Evolutionary conservation across 2,113 vertebrate genomes (phyloP).

Genomic region (Narcine bancroftii): DNA sequence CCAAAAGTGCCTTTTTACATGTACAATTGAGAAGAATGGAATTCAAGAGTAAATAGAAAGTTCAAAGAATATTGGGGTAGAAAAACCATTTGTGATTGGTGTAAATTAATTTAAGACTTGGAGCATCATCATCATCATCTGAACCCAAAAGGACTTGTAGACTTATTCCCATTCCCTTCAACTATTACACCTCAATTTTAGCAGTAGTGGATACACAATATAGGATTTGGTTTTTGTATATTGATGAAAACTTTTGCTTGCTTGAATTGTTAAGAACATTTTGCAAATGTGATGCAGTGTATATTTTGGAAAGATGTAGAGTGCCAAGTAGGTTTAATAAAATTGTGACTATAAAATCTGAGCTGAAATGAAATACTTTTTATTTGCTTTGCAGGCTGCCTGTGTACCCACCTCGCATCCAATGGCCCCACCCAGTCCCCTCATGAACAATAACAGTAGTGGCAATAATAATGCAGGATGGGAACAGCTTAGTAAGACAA

Average conservation of each 20-base stretch:
- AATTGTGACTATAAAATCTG: not conserved
- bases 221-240: not conserved
- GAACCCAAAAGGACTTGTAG: not conserved
- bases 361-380: not conserved
- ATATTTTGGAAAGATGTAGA: not conserved
- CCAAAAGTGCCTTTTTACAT: too few relatives aligned
- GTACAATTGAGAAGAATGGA: not conserved
- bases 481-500: constrained; percentile 98
- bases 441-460: constrained; percentile 88
- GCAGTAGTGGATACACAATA: not conserved
- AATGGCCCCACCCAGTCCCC: constrained; percentile 96
- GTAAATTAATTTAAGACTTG: not conserved
- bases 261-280: not conserved
- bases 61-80: not conserved
- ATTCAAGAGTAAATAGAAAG: not conserved
- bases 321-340: not conserved
- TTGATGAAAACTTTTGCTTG: not conserved
- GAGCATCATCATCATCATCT: not conserved
- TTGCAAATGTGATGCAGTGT: not conserved
- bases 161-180: too few relatives aligned
- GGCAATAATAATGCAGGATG: constrained; percentile 89
- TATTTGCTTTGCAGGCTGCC: constrained; percentile 67
- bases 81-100: not conserved
- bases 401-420: constrained; percentile 72
- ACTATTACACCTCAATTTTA: too few relatives aligned